phyloP scores from a whole-genome alignment of 1,140 invertebrate genomes.

The Nylanderia fulva region DNA sequence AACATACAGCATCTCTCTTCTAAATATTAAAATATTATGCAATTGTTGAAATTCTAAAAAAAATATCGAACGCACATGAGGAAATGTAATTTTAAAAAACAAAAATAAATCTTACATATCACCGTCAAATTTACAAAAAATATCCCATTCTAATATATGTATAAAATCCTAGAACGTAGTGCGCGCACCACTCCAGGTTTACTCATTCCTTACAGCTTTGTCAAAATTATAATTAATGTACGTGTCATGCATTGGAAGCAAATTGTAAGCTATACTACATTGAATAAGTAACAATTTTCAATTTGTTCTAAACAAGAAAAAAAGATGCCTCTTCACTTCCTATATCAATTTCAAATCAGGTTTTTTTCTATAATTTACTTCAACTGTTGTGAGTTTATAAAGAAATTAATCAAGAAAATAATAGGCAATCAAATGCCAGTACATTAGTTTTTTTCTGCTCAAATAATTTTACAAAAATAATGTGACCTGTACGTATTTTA shows the following conservation, averaged over 20 bases:
- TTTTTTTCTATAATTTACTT: not conserved
- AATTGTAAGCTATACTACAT: not conserved
- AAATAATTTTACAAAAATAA: conserved; percentile 44
- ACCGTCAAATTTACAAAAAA: not conserved
- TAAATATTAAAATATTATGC: conserved; percentile 24
- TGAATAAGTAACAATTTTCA: conserved; percentile 9
- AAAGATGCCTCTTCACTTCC: conserved; percentile 3
- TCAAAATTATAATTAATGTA: conserved; percentile 21
- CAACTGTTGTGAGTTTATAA: not conserved
- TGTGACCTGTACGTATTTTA: not conserved
- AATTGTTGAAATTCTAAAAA: not conserved
- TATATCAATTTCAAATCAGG: conserved; percentile 2
- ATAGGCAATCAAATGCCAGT: conserved; percentile 4
- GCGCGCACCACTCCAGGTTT: conserved; percentile 57
- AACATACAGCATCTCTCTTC: not conserved
- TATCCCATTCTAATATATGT: conserved; percentile 9
- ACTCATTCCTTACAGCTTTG: not conserved
- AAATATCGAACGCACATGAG: conserved; percentile 8
- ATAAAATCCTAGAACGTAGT: conserved; percentile 52
- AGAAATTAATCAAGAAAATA: conserved; percentile 20
- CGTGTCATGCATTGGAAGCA: not conserved
- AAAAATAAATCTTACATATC: not conserved
- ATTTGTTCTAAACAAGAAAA: not conserved
- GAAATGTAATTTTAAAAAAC: not conserved
- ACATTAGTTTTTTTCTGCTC: conserved; percentile 34